These are phyloP conservation scores for Bergia puertoricense DNA, from an alignment of 92 coral and sea anemone genomes.

Conservation along the genomic window DNA sequence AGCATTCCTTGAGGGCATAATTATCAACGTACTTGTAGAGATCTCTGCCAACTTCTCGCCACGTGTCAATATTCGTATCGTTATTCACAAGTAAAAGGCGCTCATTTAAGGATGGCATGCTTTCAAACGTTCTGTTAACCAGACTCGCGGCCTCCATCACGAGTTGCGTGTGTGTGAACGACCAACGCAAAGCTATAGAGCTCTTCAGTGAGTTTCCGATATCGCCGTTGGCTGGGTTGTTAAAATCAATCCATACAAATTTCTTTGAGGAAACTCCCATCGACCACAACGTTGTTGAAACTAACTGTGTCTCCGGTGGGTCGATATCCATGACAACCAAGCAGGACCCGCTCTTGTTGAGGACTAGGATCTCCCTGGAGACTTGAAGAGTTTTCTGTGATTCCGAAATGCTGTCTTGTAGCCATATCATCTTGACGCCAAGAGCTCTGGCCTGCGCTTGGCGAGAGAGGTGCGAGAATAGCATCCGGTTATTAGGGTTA, in stretches of 20 bases:
- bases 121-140: neutral
- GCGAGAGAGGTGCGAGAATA: slow-evolving; percentile 21
- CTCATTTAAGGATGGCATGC: neutral
- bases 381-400: slow-evolving; percentile 39
- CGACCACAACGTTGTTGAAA: slow-evolving; percentile 46
- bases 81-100: slow-evolving; percentile 3
- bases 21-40: slow-evolving; percentile 19
- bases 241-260: slow-evolving; percentile 57
- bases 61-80: slow-evolving; percentile 2
- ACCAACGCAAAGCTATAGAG: slow-evolving; percentile 27
- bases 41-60: neutral
- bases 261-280: slow-evolving; percentile 45
- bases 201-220: neutral
- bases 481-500: neutral
- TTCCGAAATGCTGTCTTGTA: slow-evolving; percentile 10
- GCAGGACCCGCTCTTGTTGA: slow-evolving; percentile 62
- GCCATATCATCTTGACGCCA: slow-evolving; percentile 26
- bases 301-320: slow-evolving; percentile 28
- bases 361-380: slow-evolving; percentile 52
- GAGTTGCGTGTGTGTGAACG: slow-evolving; percentile 30
- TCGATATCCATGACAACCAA: slow-evolving; percentile 61
- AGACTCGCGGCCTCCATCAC: slow-evolving; percentile 8
- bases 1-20: neutral
- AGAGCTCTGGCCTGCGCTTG: slow-evolving; percentile 25
- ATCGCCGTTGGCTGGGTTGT: neutral